These are phyloP conservation scores for Ichneumoninae sp. DNA, from an alignment of 2,888 invertebrate species.

Conservation along the genomic window DNA sequence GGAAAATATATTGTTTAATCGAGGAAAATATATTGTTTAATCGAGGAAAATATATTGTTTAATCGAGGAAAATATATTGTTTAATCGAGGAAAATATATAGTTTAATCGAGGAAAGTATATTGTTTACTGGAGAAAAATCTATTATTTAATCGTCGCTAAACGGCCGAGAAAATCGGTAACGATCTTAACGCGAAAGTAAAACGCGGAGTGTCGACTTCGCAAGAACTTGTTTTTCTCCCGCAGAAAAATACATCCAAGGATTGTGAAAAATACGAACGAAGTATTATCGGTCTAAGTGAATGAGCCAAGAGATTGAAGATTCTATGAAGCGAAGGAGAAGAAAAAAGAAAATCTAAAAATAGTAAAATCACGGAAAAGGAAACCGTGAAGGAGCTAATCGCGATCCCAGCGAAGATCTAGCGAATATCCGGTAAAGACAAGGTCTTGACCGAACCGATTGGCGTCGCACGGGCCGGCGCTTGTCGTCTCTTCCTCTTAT, in stretches of 20 bases:
- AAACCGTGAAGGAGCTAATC: not conserved
- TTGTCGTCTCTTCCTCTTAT: slow-evolving; percentile 44
- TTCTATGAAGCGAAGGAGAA: not conserved
- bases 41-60: too few relatives aligned
- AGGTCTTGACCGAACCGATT: slow-evolving; percentile 57
- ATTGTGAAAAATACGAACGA: not conserved
- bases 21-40: not conserved
- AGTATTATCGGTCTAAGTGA: not conserved
- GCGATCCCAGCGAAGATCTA: not conserved
- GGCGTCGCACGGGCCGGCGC: slow-evolving; percentile 12
- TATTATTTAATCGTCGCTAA: not conserved
- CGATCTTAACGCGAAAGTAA: slow-evolving; percentile 41
- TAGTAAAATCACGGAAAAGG: not conserved
- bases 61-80: too few relatives aligned
- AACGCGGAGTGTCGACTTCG: slow-evolving; percentile 1
- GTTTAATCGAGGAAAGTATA: too few relatives aligned
- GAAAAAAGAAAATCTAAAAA: slow-evolving; percentile 7
- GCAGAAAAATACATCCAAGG: not conserved
- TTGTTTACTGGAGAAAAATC: too few relatives aligned
- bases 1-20: not conserved
- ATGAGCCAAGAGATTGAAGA: not conserved
- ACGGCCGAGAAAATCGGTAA: slow-evolving; percentile 28
- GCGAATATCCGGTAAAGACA: not conserved
- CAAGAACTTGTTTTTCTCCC: not conserved
- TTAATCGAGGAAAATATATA: too few relatives aligned